phyloP scores from a whole-genome alignment of 1,140 invertebrate species.

The Saccostrea echinata region DNA sequence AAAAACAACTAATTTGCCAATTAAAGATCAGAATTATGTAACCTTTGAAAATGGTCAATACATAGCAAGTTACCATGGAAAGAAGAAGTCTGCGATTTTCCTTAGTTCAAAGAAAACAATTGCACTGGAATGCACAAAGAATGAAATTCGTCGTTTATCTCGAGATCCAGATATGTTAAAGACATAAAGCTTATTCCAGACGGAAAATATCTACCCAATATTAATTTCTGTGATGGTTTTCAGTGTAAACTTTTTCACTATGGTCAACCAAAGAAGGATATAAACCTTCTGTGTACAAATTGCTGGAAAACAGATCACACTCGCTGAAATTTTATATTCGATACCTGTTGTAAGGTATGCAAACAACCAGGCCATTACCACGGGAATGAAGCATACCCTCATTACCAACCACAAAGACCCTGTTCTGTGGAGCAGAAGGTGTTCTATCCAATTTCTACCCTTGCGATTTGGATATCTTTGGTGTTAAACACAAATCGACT shows the following conservation, averaged over 20 bases:
- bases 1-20: too few species aligned
- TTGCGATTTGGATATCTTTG: not conserved
- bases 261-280: not conserved
- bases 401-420: not conserved
- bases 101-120: too few species aligned
- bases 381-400: not conserved
- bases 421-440: not conserved
- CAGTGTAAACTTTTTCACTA: not conserved
- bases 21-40: too few species aligned
- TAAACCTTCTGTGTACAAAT: too few species aligned
- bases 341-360: not conserved
- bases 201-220: not conserved
- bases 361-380: not conserved
- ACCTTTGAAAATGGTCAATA: too few species aligned
- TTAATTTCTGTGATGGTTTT: not conserved
- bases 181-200: not conserved
- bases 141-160: too few species aligned
- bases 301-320: not conserved
- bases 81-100: too few species aligned
- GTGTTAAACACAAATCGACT: not conserved
- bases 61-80: too few species aligned
- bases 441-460: slow-evolving; percentile 14
- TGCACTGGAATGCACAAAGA: too few species aligned
- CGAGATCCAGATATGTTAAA: too few species aligned
- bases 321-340: not conserved